Conservation (phyloP, 2,113 vertebrate species). For the Ptilorrhoa leucosticta region DNA sequence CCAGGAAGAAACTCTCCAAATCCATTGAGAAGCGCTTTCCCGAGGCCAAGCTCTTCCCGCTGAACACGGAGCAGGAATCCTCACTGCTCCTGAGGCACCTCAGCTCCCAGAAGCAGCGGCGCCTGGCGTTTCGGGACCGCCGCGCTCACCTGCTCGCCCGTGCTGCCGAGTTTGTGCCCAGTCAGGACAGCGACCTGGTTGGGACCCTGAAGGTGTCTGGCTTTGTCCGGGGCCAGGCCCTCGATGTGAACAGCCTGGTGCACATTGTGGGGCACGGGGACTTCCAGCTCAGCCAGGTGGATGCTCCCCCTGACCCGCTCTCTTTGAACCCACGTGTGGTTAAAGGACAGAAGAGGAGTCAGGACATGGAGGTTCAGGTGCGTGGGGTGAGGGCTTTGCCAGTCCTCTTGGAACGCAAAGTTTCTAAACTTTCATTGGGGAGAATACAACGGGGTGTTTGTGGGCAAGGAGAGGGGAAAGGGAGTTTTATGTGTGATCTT, state of each 20-base stretch:
- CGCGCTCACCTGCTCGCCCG: conserved; percentile 85
- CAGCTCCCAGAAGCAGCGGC: conserved; percentile 84
- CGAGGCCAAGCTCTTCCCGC: conserved; percentile 78
- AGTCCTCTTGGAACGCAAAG: rapidly evolving
- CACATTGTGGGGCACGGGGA: conserved; percentile 92
- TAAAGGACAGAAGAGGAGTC: conserved; percentile 65
- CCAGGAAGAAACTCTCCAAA: conserved; percentile 80
- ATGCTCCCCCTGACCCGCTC: conserved; percentile 85
- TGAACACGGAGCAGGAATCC: conserved; percentile 86
- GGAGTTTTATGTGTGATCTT: not conserved
- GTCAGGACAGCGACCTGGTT: conserved; percentile 61
- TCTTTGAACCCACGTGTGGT: conserved; percentile 69
- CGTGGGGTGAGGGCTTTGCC: not conserved
- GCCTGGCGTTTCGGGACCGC: conserved; percentile 83
- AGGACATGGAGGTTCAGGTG: conserved; percentile 79
- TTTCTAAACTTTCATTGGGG: not conserved
- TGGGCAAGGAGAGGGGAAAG: too few relatives aligned
- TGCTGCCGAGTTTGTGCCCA: conserved; percentile 74
- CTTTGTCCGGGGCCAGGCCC: conserved; percentile 83
- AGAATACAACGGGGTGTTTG: rapidly evolving
- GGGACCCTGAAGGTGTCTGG: conserved; percentile 91
- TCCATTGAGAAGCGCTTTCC: conserved; percentile 85
- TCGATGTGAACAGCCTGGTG: conserved; percentile 85
- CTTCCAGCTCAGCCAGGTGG: conserved; percentile 92
- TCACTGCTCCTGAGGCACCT: conserved; percentile 84